Percentiles rank a stretch among this genome's conserved stretches.
Conservation (phyloP, 1,140 invertebrate species). For the Tetramorium alpestre region DNA sequence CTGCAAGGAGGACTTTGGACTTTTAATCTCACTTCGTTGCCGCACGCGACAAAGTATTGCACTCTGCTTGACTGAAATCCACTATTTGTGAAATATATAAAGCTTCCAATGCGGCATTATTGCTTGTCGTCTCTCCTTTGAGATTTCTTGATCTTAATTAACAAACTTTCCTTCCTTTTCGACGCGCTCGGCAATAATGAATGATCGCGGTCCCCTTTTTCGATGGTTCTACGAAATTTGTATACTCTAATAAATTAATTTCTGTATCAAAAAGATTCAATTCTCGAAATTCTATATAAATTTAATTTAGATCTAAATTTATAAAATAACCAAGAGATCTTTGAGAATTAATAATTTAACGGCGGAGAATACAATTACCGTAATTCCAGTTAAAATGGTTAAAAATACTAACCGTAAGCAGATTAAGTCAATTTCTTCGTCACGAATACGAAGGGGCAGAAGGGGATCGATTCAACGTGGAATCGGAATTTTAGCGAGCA, state of each 20-base stretch:
- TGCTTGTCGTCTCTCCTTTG: not conserved
- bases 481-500: slow-evolving; percentile 20
- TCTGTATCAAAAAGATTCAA: not conserved
- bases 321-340: not conserved
- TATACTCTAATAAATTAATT: not conserved
- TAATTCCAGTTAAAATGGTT: not conserved
- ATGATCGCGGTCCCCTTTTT: not conserved
- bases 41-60: not conserved
- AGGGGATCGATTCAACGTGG: slow-evolving; percentile 9
- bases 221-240: not conserved
- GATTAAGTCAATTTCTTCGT: not conserved
- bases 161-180: not conserved
- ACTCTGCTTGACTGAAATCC: slow-evolving; percentile 7
- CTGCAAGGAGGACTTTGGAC: slow-evolving; percentile 69
- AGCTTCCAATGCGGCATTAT: not conserved
- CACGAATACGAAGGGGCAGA: no score
- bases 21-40: slow-evolving; percentile 53
- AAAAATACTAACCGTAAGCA: not conserved
- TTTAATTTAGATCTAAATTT: not conserved
- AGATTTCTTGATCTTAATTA: slow-evolving; percentile 1
- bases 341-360: not conserved
- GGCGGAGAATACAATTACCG: not conserved
- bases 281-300: not conserved
- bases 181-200: not conserved
- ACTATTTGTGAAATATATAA: not conserved